Conservation (phyloP, 2,888 invertebrate genomes). For the Melipona bicolor region DNA sequence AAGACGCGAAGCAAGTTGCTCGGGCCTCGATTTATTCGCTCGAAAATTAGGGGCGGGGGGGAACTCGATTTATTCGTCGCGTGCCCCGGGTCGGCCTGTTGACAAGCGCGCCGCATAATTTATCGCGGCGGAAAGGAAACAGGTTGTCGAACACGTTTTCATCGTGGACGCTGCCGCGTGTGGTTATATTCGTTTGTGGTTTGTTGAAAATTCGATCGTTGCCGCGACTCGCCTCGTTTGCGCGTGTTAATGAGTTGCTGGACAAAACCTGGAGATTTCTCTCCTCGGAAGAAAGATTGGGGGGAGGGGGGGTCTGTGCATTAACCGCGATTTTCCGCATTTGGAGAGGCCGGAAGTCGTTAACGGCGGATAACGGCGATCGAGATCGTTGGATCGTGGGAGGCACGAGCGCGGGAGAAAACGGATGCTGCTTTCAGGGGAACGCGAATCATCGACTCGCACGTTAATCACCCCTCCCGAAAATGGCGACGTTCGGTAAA, state of each 20-base stretch:
- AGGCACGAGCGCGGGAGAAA: too few relatives aligned
- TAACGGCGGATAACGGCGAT: not conserved
- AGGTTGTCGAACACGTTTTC: slow-evolving; percentile 30
- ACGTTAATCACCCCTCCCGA: not conserved
- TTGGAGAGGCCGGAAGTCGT: slow-evolving; percentile 6
- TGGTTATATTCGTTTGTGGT: not conserved
- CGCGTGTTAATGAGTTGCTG: not conserved
- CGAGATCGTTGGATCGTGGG: slow-evolving; percentile 1
- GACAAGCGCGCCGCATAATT: slow-evolving; percentile 23
- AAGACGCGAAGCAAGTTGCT: not conserved
- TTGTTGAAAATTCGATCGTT: not conserved
- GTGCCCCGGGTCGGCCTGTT: not conserved
- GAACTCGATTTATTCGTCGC: slow-evolving; percentile 10
- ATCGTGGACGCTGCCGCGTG: not conserved
- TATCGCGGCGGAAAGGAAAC: slow-evolving; percentile 26
- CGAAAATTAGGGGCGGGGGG: slow-evolving; percentile 15
- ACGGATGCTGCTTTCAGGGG: not conserved
- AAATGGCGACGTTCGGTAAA: not conserved
- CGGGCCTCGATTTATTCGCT: not conserved
- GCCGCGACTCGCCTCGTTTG: not conserved
- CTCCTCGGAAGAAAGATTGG: too few relatives aligned
- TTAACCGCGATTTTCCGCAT: not conserved
- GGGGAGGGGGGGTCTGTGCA: not conserved
- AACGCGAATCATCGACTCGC: not conserved
- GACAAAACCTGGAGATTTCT: not conserved